Base-by-base conservation (phyloP, 2,113 vertebrate genomes). In the Microcebus tavaratra region DNA sequence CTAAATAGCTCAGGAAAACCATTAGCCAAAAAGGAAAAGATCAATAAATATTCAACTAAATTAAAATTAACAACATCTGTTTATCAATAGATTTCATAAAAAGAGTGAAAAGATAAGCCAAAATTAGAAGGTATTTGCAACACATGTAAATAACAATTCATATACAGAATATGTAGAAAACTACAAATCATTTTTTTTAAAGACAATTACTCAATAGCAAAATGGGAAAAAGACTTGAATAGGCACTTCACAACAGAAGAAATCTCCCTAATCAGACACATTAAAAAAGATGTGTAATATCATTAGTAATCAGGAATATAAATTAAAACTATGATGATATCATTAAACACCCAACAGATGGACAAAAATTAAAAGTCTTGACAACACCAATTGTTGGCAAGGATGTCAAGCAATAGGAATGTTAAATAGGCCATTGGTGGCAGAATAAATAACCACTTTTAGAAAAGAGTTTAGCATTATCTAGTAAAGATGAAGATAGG, bases 171-270 rank as follows among this genome's bases (percentile, higher is more conserved):
- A 92, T 61, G 89, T 59, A 61, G 50, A 81, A 87, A 96, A 91
- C 17, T 39, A 96, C 7, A 59, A 76, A 78, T 63, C 8, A 31
- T 83, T 84, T 89, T 92, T 92, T 20, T 20, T 18, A 68, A 72
- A 34, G 14, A 89, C 14, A 96, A 75, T n/a, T 42, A 87, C 11
- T 39, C 42, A 87, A 87, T 55, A 90, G 63, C 92, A 91, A 97
- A 95, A 53, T 53, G 80, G 14, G 39, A 45, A 92, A 94, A 92
- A 95, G 63, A 68, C 48, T 95, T 96, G 57, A 96, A 96, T 3
- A 90, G 27, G 34, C 10, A 91, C 45, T 70, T 97, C 72, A 87
- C 34, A 94, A 83, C 48, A 73, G 29, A 95, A 75, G 10, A 92
- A 88, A 88, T 90, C 27, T 72, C 93, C 53, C 15, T 55, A 34